phyloP scores from a whole-genome alignment of 2,113 vertebrate genomes.

The Heloderma charlesbogerti region DNA sequence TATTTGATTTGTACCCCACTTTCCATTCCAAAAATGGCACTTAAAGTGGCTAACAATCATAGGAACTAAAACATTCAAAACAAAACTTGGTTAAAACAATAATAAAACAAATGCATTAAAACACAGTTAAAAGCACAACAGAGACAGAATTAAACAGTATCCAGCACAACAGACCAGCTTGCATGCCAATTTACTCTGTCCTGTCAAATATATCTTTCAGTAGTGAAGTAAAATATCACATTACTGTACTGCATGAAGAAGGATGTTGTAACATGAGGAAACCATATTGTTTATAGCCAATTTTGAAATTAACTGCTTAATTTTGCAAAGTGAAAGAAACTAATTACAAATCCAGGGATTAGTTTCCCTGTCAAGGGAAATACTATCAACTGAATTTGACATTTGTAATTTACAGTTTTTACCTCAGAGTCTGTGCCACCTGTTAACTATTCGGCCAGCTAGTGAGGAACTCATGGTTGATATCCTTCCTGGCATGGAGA shows the following conservation, averaged over 20 bases:
- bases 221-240: too few species aligned
- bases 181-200: too few species aligned
- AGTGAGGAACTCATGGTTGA: background rate
- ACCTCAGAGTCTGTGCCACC: background rate
- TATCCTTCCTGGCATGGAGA: background rate
- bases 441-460: slow-evolving; percentile 21
- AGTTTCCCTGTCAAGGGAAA: slow-evolving; percentile 27
- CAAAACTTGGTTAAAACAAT: too few species aligned
- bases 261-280: background rate
- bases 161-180: too few species aligned
- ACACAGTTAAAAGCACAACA: background rate
- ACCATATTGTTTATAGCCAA: background rate
- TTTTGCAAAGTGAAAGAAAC: slow-evolving; percentile 38
- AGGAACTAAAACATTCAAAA: too few species aligned
- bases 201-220: background rate
- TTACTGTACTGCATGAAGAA: background rate
- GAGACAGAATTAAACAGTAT: background rate
- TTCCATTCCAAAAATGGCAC: too few species aligned
- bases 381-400: slow-evolving; percentile 10
- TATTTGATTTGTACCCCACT: too few species aligned
- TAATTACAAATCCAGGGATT: slow-evolving; percentile 36
- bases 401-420: slow-evolving; percentile 41
- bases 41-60: too few species aligned
- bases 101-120: too few species aligned
- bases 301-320: slow-evolving; percentile 31